Evolutionary conservation across 2,797 vertebrate genomes (phyloP).

Genomic region (Hozukius guyotensis): DNA sequence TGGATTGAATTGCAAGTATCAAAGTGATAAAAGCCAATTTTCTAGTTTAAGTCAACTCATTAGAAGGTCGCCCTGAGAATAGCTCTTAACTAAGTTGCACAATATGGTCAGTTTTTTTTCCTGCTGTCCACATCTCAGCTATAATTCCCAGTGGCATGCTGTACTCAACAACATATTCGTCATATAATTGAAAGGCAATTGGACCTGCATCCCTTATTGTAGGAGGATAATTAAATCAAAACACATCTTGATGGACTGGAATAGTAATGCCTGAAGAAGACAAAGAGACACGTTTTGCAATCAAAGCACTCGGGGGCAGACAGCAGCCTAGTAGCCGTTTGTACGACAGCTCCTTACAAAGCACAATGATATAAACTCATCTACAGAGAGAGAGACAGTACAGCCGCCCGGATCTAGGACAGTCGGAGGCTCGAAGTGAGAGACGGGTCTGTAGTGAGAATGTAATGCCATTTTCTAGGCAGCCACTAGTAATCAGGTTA

Average conservation of each 20-base stretch:
- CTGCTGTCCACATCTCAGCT: constrained; percentile 26
- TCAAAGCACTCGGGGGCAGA: constrained; percentile 46
- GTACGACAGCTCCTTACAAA: constrained; percentile 37
- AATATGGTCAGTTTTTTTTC: constrained; percentile 6
- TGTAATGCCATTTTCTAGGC: constrained; percentile 67
- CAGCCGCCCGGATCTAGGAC: constrained; percentile 71
- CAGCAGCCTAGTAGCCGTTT: background rate
- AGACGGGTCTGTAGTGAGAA: constrained; percentile 50
- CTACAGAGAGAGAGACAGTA: constrained; percentile 24
- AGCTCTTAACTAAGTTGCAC: constrained; percentile 22
- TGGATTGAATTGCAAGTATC: constrained; percentile 47
- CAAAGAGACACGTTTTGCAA: constrained; percentile 29
- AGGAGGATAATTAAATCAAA: constrained; percentile 52
- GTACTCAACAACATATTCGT: constrained; percentile 11
- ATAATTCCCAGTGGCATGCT: constrained; percentile 5
- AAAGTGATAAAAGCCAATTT: constrained; percentile 53
- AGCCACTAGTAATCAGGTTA: constrained; percentile 76
- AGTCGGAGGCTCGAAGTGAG: constrained; percentile 53
- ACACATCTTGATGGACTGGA: constrained; percentile 24
- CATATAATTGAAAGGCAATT: constrained; percentile 22
- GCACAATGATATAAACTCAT: constrained; percentile 48
- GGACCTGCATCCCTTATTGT: constrained; percentile 19
- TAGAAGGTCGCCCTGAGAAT: constrained; percentile 44
- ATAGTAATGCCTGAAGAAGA: constrained; percentile 26
- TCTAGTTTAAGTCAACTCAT: constrained; percentile 44